phyloP scores from a whole-genome alignment of 1,140 invertebrate genomes.

The Drosophila tani region DNA sequence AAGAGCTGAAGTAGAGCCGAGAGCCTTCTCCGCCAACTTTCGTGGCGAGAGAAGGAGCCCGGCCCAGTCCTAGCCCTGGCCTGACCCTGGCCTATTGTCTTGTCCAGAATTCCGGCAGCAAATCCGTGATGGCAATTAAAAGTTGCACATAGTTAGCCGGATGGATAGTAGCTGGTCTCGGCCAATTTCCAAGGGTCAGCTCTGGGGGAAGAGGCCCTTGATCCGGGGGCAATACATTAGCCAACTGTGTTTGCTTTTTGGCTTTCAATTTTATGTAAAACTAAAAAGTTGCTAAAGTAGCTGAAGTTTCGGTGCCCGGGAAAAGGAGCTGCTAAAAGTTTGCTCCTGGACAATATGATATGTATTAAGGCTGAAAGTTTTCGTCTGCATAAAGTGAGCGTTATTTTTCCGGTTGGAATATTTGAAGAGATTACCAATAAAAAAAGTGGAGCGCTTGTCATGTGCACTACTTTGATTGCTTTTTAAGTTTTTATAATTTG shows the following conservation, averaged over 20 bases:
- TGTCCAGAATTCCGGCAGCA: constrained; percentile 41
- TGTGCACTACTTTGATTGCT: constrained; percentile 20
- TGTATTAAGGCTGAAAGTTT: constrained; percentile 48
- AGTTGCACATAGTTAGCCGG: constrained; percentile 50
- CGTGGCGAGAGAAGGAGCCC: not conserved
- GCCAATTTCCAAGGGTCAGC: constrained; percentile 37
- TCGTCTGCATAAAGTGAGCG: constrained; percentile 10
- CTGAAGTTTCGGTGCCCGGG: constrained; percentile 5
- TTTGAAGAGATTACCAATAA: constrained; percentile 22
- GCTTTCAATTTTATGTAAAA: constrained; percentile 38
- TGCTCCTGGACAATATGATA: constrained; percentile 36
- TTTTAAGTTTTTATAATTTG: constrained; percentile 9
- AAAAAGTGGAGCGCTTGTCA: not conserved
- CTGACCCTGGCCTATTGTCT: constrained; percentile 45
- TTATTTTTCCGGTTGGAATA: constrained; percentile 41
- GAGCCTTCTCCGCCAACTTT: constrained; percentile 24
- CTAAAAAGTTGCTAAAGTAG: constrained; percentile 33
- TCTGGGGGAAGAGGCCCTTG: not conserved
- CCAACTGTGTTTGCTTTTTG: constrained; percentile 40
- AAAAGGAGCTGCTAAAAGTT: constrained; percentile 19
- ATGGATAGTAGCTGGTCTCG: not conserved
- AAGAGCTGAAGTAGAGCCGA: constrained; percentile 19
- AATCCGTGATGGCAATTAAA: constrained; percentile 77
- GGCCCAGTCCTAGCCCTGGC: no score
- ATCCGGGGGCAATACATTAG: constrained; percentile 46